phyloP scores from a whole-genome alignment of 2,888 invertebrate species.

The Boloria euphrosyne region DNA sequence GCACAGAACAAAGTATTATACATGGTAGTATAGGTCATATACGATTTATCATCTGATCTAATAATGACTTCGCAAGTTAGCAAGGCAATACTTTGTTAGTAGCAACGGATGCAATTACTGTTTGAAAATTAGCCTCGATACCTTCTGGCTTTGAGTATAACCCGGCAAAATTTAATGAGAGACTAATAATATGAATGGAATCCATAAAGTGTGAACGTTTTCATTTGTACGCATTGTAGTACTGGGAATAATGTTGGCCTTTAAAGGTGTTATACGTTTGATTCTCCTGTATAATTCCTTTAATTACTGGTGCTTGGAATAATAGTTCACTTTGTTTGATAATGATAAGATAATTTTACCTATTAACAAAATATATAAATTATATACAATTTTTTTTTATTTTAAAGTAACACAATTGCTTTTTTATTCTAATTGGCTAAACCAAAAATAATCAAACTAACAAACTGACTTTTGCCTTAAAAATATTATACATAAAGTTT shows the following conservation, averaged over 20 bases:
- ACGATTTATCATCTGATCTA: constrained; percentile 44
- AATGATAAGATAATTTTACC: too few species aligned
- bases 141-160: constrained; percentile 19
- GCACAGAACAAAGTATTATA: too few species aligned
- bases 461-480: too few species aligned
- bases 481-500: too few species aligned
- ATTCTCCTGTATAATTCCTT: constrained; percentile 1
- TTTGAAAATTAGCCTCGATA: constrained; percentile 41
- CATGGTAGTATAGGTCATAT: constrained; percentile 14
- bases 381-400: too few species aligned
- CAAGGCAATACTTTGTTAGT: constrained; percentile 36
- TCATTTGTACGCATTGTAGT: constrained; percentile 10
- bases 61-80: constrained; percentile 45
- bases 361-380: too few species aligned
- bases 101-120: constrained; percentile 46
- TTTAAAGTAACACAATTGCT: too few species aligned
- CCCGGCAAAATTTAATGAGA: constrained; percentile 2
- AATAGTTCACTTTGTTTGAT: too few species aligned
- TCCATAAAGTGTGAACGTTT: neutral
- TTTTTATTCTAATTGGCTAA: too few species aligned
- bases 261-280: constrained; percentile 15
- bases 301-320: too few species aligned
- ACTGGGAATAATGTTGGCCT: constrained; percentile 1
- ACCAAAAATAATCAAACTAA: too few species aligned
- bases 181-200: constrained; percentile 1